A percentile compares a stretch with the other conserved stretches of the same genome.
phyloP scores from a whole-genome alignment of 2,797 vertebrate genomes.

The Erpetoichthys calabaricus region DNA sequence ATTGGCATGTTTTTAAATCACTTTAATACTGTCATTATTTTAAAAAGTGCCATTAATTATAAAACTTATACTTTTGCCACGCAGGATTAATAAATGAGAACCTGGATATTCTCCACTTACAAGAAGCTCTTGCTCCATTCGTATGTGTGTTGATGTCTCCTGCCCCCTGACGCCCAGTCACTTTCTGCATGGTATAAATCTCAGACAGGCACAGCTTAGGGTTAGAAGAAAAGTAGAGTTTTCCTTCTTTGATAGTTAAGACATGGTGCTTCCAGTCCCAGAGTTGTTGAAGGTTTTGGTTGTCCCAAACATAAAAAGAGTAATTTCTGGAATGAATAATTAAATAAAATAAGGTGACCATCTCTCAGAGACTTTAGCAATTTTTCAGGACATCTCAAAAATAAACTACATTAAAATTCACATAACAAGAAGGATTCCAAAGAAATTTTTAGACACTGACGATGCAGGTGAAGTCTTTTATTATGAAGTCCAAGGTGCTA shows the following conservation, averaged over 20 bases:
- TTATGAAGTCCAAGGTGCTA: no score
- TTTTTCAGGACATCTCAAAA: no score
- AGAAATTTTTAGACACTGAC: no score
- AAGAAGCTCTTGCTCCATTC: slow-evolving; percentile 87
- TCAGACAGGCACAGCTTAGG: slow-evolving; percentile 88
- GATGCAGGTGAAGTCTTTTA: no score
- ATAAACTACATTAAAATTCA: no score
- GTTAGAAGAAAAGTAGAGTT: slow-evolving; percentile 86
- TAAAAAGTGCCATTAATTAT: no score
- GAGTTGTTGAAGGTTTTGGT: slow-evolving; percentile 84
- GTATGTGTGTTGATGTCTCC: slow-evolving; percentile 76
- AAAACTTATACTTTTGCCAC: no score
- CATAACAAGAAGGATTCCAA: no score
- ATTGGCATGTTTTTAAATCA: no score
- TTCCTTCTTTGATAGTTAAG: slow-evolving; percentile 74
- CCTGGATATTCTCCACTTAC: slow-evolving; percentile 50
- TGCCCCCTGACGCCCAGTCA: slow-evolving; percentile 65
- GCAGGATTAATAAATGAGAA: no score
- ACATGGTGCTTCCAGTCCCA: slow-evolving; percentile 97
- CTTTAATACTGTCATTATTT: no score
- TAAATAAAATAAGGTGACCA: not conserved
- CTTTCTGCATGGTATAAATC: slow-evolving; percentile 86
- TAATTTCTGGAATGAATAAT: slow-evolving; percentile 55
- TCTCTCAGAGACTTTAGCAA: no score
- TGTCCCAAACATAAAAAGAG: slow-evolving; percentile 82